Percentiles rank a stretch among this genome's conserved stretches.
These are phyloP conservation scores for Corydoras sp. DNA, from an alignment of 2,113 vertebrate genomes.

Conservation along the genomic window DNA sequence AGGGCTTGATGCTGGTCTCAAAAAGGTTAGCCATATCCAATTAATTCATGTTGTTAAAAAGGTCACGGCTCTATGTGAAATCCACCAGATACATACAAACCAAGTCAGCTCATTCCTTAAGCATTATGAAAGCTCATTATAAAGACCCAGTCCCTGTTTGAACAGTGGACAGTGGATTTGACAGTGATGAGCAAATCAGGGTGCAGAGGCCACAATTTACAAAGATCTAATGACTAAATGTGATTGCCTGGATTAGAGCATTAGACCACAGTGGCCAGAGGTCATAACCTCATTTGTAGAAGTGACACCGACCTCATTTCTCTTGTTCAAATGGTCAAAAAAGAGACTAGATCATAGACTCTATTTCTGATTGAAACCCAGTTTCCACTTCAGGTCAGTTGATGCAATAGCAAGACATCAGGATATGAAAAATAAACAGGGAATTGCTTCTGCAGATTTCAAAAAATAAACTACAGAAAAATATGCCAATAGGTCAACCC, in stretches of 20 bases:
- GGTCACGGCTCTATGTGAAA: constrained; percentile 63
- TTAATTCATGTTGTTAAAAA: constrained; percentile 73
- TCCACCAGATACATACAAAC: constrained; percentile 44
- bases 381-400: not conserved
- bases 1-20: constrained; percentile 53
- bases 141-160: constrained; percentile 53
- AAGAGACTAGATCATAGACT: not conserved
- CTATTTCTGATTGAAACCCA: not conserved
- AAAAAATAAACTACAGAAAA: not conserved
- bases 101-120: constrained; percentile 60
- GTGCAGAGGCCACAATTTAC: constrained; percentile 23
- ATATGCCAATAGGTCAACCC: not conserved
- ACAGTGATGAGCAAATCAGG: constrained; percentile 14
- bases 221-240: not conserved
- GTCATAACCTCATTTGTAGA: constrained; percentile 14
- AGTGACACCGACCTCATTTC: not conserved
- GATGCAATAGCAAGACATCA: constrained; percentile 3
- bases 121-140: constrained; percentile 63
- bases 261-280: constrained; percentile 1
- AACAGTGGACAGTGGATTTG: constrained; percentile 45
- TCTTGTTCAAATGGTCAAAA: constrained; percentile 3
- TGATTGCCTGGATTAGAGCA: constrained; percentile 1
- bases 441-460: no score
- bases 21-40: constrained; percentile 69
- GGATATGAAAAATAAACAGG: not conserved